Evolutionary conservation across 2,797 vertebrate species (phyloP).

Genomic region (Gymnodraco acuticeps): DNA sequence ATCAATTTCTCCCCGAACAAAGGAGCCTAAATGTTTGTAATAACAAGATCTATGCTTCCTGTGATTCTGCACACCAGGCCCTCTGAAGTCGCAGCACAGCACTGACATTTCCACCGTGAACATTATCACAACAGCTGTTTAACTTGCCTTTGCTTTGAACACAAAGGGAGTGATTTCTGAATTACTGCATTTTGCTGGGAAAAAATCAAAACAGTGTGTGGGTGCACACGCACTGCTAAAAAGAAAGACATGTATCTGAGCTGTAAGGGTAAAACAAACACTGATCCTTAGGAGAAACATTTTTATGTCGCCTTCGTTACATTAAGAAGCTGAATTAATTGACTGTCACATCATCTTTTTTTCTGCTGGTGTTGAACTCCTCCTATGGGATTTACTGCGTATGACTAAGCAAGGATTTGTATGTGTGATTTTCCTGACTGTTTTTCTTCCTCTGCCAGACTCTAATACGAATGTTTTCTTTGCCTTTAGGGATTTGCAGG

Average conservation of each 20-base stretch:
- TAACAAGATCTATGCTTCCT: constrained; percentile 59
- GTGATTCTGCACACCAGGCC: constrained; percentile 39
- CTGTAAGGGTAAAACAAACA: constrained; percentile 29
- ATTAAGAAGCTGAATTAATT: constrained; percentile 51
- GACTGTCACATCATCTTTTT: constrained; percentile 4
- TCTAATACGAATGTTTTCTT: constrained; percentile 23
- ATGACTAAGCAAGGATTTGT: constrained; percentile 19
- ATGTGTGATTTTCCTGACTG: constrained; percentile 15
- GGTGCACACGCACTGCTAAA: background rate
- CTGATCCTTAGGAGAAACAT: constrained; percentile 4
- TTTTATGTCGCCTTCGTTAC: constrained; percentile 17
- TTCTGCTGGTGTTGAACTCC: constrained; percentile 13
- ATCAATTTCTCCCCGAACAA: constrained; percentile 56
- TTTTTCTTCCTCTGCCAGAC: constrained; percentile 3
- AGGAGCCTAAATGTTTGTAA: constrained; percentile 56
- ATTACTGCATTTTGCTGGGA: constrained; percentile 6
- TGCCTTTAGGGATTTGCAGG: constrained; percentile 87
- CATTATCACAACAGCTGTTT: constrained; percentile 55
- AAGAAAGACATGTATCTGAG: constrained; percentile 42
- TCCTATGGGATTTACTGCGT: constrained; percentile 32
- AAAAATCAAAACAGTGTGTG: background rate
- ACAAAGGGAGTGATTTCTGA: constrained; percentile 34
- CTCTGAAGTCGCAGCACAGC: constrained; percentile 36
- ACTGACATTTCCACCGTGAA: constrained; percentile 53
- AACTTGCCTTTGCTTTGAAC: constrained; percentile 34